phyloP scores from a whole-genome alignment of 2,797 vertebrate genomes.

The Clarias laeviceps region DNA sequence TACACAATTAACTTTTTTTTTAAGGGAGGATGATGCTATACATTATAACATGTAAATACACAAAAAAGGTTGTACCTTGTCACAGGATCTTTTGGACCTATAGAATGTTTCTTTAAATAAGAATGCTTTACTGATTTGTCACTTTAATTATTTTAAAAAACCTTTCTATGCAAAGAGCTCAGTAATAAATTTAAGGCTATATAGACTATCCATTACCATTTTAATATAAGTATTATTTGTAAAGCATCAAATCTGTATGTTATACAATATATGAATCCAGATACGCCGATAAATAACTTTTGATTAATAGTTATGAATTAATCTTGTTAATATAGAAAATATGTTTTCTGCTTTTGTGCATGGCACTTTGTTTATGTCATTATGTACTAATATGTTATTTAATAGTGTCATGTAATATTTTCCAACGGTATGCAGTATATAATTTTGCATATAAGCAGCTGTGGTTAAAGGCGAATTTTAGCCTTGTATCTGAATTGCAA shows the following conservation, averaged over 20 bases:
- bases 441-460: slow-evolving; percentile 17
- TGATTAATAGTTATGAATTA: too few relatives aligned
- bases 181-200: too few relatives aligned
- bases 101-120: neutral
- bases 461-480: neutral
- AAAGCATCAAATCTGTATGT: too few relatives aligned
- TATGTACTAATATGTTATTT: neutral
- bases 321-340: too few relatives aligned
- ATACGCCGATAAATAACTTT: too few relatives aligned
- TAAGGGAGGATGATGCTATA: neutral
- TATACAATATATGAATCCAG: too few relatives aligned
- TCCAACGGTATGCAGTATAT: neutral
- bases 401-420: neutral
- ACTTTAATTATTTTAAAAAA: neutral
- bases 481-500: slow-evolving; percentile 23
- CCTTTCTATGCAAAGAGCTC: too few relatives aligned
- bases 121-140: neutral
- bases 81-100: neutral
- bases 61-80: neutral
- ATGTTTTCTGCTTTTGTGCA: neutral
- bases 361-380: neutral
- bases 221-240: too few relatives aligned
- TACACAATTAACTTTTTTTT: neutral
- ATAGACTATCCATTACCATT: too few relatives aligned
- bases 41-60: neutral